phyloP scores from a whole-genome alignment of 2,797 vertebrate genomes.

The Bovichtus diacanthus region DNA sequence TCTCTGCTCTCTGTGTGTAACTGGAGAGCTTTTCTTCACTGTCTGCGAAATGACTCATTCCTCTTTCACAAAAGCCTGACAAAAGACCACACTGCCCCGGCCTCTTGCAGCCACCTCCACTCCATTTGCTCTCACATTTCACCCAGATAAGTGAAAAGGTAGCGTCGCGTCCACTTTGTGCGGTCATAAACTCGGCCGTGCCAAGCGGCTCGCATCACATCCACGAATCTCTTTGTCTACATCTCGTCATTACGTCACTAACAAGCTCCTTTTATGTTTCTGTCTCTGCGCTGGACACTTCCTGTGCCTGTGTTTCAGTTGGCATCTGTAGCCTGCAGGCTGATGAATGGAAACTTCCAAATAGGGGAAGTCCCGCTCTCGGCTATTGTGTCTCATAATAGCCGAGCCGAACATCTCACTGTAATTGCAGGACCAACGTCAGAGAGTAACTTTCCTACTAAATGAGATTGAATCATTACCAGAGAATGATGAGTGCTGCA shows the following conservation, averaged over 20 bases:
- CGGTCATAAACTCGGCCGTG: background rate
- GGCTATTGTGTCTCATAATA: conserved; percentile 62
- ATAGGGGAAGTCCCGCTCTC: conserved; percentile 69
- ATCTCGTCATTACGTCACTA: conserved; percentile 16
- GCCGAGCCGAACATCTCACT: conserved; percentile 24
- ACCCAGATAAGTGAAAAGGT: conserved; percentile 52
- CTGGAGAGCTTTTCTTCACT: conserved; percentile 75
- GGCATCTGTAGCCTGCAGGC: conserved; percentile 36
- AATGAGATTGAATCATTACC: conserved; percentile 39
- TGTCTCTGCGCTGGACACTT: conserved; percentile 51
- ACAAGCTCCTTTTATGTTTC: conserved; percentile 42
- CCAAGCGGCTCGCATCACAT: conserved; percentile 2
- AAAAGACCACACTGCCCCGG: conserved; percentile 65
- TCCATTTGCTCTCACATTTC: conserved; percentile 53
- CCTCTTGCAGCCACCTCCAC: conserved; percentile 27
- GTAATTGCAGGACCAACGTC: conserved; percentile 29
- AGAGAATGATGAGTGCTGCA: conserved; percentile 12
- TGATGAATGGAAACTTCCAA: conserved; percentile 60
- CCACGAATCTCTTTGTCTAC: background rate
- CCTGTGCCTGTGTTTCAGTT: conserved; percentile 52
- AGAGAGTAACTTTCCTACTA: conserved; percentile 36
- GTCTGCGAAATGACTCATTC: conserved; percentile 77
- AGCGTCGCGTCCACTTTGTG: conserved; percentile 11
- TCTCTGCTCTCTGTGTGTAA: conserved; percentile 70
- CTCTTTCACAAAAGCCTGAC: conserved; percentile 66